Evolutionary conservation across 2,113 vertebrate genomes (phyloP), one percentile per base, ranked within the genome.

Genomic region (Cygnus buccinator): DNA sequence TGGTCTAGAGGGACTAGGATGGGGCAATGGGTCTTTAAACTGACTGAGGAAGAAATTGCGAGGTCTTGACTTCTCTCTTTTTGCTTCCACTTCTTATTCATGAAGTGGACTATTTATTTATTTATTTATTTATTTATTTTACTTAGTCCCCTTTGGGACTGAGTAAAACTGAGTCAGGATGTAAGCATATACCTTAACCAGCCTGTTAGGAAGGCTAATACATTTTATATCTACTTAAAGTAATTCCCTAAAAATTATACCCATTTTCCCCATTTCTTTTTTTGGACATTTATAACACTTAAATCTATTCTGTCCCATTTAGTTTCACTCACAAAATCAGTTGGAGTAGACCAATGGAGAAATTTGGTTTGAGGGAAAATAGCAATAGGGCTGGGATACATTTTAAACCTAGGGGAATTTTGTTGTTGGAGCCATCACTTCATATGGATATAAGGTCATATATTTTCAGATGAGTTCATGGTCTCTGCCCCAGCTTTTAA

Each of bases 1-100:
- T 31, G 58, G 58, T 79, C 86, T 68, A 50, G 72, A 62, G 89
- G 80, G 93, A 96, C 33, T 22, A 31, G 29, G 48, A 96, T 92
- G 76, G 57, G 68, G 76, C 83, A 95, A 94, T 29, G 26, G 58
- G 29, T 41, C 41, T 66, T 95, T 68, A 55, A 90, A 67, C 33
- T 46, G 87, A 80, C 50, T 88, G 71, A 92, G 83, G 44, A 33
- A 92, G 95, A 96, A 95, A 93, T 72, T 90, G 16, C 0, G 7
- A 96, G 80, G 74, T 89, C 80, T 91, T 95, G 88, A 90, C 81
- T 85, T 58, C 58, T 84, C 50, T 88, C 57, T 72, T 92, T 89
- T 86, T 93, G 54, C 44, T 93, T 93, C 84, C 58, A 93, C 66
- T 90, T 90, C 83, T 94, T 81, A 55, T 29, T 91, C 62, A 73